Evolutionary conservation across 2,113 vertebrate genomes (phyloP).

Genomic region (Thymallus thymallus): DNA sequence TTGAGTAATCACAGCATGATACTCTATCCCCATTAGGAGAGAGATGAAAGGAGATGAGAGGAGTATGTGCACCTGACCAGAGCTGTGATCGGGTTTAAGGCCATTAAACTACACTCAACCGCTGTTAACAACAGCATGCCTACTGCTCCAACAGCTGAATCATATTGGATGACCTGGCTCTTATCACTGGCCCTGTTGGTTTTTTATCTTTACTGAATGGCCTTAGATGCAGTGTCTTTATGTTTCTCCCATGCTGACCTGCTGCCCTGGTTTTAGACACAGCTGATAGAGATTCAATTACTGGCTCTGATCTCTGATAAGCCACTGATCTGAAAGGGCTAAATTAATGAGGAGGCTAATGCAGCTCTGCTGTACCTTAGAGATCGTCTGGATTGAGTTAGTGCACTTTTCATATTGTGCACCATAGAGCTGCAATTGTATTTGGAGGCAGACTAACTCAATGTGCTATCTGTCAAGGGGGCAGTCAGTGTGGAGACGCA

Average conservation of each 20-base stretch:
- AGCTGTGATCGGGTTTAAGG: not conserved
- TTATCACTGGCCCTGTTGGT: conserved; percentile 31
- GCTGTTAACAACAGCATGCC: not conserved
- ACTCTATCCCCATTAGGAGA: not conserved
- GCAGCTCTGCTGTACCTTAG: conserved; percentile 37
- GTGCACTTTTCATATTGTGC: conserved; percentile 34
- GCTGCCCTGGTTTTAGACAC: conserved; percentile 32
- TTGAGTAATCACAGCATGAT: not conserved
- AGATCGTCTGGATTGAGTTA: conserved; percentile 51
- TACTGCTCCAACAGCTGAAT: not conserved
- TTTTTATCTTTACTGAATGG: conserved; percentile 59
- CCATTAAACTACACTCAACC: conserved; percentile 10
- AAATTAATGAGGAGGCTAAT: conserved; percentile 51
- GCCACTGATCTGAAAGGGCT: conserved; percentile 53
- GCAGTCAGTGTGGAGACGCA: conserved; percentile 10
- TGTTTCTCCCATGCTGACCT: conserved; percentile 47
- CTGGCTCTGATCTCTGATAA: conserved; percentile 38
- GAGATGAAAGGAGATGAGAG: not conserved
- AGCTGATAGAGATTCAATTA: conserved; percentile 63
- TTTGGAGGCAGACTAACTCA: conserved; percentile 45
- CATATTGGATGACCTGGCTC: conserved; percentile 43
- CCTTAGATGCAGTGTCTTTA: conserved; percentile 53
- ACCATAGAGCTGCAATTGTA: conserved; percentile 27
- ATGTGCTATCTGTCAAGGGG: conserved; percentile 37
- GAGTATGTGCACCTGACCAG: not conserved